Evolutionary conservation across 2,888 invertebrate species (phyloP).

Genomic region (Ischnura elegans): DNA sequence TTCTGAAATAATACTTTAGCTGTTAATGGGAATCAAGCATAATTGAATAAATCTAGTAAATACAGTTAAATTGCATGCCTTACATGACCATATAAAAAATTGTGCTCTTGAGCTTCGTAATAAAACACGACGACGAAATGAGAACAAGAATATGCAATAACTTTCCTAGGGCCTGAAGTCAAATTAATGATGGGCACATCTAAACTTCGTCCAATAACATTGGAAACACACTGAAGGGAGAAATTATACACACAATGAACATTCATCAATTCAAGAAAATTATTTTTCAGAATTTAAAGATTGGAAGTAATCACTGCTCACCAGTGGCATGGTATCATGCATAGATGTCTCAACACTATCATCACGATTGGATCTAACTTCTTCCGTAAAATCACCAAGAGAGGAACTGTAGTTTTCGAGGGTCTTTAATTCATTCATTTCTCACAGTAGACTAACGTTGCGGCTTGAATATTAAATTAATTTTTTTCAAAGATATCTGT

Average conservation of each 20-base stretch:
- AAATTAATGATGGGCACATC: neutral
- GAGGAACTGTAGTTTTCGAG: neutral
- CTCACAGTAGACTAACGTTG: neutral
- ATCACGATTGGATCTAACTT: neutral
- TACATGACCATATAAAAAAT: constrained; percentile 42
- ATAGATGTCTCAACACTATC: neutral
- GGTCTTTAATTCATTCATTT: neutral
- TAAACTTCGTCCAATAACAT: neutral
- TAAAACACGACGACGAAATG: neutral
- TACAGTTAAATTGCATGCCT: neutral
- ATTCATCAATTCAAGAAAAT: neutral
- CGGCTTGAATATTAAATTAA: too few relatives aligned
- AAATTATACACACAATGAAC: neutral
- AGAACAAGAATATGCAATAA: constrained; percentile 34
- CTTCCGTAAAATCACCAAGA: neutral
- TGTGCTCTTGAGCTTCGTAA: neutral
- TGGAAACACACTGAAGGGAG: neutral
- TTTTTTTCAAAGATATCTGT: too few relatives aligned
- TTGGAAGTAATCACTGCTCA: neutral
- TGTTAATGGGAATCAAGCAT: neutral
- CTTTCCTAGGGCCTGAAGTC: neutral
- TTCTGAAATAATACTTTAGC: constrained; percentile 30
- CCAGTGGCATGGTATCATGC: neutral
- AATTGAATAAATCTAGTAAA: neutral
- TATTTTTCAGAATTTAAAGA: too few relatives aligned